Conservation (phyloP, 2,888 invertebrate species). For the Sycophila texana region DNA sequence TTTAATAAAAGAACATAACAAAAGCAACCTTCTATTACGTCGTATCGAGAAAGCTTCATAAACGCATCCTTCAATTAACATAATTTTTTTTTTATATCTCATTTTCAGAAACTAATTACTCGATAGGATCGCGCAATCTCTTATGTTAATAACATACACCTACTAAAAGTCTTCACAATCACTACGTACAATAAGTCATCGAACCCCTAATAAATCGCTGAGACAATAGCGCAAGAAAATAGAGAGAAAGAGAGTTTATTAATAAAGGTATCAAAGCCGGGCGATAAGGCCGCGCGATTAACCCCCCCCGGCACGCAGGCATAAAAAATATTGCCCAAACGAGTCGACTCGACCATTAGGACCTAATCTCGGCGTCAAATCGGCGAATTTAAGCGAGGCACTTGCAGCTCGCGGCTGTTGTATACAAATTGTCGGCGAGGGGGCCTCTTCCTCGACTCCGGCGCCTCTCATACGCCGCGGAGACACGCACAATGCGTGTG, state of each 20-base stretch:
- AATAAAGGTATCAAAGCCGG: constrained; percentile 32
- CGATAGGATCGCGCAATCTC: no score
- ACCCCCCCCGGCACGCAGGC: neutral
- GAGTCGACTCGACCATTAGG: neutral
- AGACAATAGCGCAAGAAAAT: constrained; percentile 14
- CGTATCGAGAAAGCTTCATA: no score
- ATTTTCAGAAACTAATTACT: no score
- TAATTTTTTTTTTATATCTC: no score
- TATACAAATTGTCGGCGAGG: constrained; percentile 29
- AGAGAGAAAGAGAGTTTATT: constrained; percentile 35
- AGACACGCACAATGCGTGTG: constrained; percentile 72
- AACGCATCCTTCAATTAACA: no score
- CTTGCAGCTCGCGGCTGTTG: neutral
- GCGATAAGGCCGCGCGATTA: constrained; percentile 18
- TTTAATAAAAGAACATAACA: no score
- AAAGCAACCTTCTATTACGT: no score
- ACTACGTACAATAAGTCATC: no score
- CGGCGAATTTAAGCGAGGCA: neutral
- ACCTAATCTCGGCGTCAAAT: constrained; percentile 4
- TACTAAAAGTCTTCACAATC: no score
- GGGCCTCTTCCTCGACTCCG: neutral
- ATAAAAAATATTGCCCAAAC: neutral
- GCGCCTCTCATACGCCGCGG: constrained; percentile 60
- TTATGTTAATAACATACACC: no score
- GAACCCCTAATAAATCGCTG: neutral